Conservation (phyloP, 2,797 vertebrate genomes). For the Tangara arthus region DNA sequence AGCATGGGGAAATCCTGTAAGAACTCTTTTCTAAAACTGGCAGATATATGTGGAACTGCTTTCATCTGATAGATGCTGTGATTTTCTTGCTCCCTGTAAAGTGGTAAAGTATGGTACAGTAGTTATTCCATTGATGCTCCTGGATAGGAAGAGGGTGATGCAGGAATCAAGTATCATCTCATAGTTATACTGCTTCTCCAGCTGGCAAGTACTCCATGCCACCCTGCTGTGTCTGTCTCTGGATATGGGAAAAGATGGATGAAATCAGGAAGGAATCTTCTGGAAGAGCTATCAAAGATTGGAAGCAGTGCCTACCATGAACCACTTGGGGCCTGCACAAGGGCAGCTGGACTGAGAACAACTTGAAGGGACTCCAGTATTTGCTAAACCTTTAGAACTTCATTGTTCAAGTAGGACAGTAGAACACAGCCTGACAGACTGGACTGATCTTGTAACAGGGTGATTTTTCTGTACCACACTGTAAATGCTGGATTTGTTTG, state of each 20-base stretch:
- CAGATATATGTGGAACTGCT: accelerated
- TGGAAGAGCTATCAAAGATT: background rate
- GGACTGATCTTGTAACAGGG: background rate
- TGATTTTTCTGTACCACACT: background rate
- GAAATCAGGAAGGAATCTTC: background rate
- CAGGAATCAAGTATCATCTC: background rate
- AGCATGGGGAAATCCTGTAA: background rate
- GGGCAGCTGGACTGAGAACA: background rate
- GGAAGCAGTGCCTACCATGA: background rate
- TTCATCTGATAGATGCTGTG: background rate
- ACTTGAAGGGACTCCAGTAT: background rate
- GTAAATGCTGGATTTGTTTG: background rate
- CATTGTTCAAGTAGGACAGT: background rate
- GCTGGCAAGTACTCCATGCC: background rate
- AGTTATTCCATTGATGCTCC: background rate
- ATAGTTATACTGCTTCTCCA: background rate
- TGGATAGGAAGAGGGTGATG: background rate
- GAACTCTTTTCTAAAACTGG: background rate
- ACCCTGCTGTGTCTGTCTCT: background rate
- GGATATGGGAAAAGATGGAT: background rate
- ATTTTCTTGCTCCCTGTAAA: background rate
- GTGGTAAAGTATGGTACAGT: background rate
- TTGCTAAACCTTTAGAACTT: background rate
- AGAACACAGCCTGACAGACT: background rate
- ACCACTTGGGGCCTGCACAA: background rate